Evolutionary conservation across 2,888 invertebrate species (phyloP), one percentile per base, ranked within the genome.

Genomic region (Hypolimnas misippus): DNA sequence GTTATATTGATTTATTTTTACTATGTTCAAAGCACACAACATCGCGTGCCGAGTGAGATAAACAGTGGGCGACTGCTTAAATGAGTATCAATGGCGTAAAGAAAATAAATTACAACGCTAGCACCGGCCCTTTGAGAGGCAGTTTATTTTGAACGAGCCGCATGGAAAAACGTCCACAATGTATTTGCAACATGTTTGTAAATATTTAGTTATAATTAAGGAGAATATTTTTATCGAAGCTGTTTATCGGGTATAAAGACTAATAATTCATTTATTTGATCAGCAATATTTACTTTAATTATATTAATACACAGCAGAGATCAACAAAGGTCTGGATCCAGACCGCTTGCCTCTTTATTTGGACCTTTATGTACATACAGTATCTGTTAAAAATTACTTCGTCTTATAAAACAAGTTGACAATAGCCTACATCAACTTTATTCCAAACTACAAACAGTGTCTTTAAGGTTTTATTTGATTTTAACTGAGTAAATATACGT

Each of bases 21-120:
- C 31, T 46, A 53, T 17, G 17, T 35, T 38, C 14, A 46, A 29
- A 19, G 2, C 14, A 31, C 29, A 44, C 55, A 14, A 50, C 33
- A 38, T 57, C 6, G 50, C 59, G 57, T 59, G 58, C 19, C 55
- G 44, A 38, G 46, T 44, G 46, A 61, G 63, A 62, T 65, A 57
- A 68, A 56, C 63, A 56, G 46, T 21, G 33, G 57, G 62, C 46
- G 14, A 16, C 29, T 31, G 25, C 46, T 56, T 62, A 63, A 64
- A 69, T 69, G 60, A 52, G 57, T 65, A 67, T 64, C 65, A 65
- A 64, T 66, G 70, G 62, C 31, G 62, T 67, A 66, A 69, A 66
- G 64, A 67, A 65, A 62, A 57, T 66, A 67, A 69, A 70, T 67
- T 61, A 51, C 38, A 61, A 61, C 61, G 66, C 69, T 67, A 68